phyloP scores from a whole-genome alignment of 2,113 vertebrate species.

The Eptesicus fuscus region DNA sequence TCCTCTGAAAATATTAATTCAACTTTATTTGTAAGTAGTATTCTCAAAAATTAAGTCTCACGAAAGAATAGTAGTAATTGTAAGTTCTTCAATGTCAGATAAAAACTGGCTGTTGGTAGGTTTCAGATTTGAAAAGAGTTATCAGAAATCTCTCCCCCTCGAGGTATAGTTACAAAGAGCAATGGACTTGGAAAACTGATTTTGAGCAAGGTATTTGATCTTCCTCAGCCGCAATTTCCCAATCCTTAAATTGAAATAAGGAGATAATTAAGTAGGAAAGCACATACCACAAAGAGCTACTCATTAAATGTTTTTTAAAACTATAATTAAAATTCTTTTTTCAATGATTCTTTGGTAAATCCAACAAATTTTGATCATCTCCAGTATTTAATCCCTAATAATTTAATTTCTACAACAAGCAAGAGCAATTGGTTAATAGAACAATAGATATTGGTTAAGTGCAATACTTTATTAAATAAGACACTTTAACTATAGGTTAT shows the following conservation, averaged over 20 bases:
- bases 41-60: background rate
- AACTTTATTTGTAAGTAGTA: background rate
- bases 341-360: background rate
- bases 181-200: background rate
- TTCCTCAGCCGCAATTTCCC: background rate
- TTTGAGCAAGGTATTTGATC: background rate
- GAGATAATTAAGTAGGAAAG: background rate
- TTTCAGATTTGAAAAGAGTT: background rate
- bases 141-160: background rate
- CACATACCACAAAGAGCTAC: background rate
- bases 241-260: background rate
- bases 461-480: background rate
- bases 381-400: background rate
- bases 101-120: background rate
- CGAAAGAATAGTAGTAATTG: background rate
- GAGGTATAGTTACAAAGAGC: background rate
- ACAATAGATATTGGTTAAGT: background rate
- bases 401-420: background rate
- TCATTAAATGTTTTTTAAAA: background rate
- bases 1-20: background rate
- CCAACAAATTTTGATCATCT: background rate
- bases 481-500: background rate
- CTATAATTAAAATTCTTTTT: background rate
- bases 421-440: background rate
- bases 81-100: background rate